phyloP scores from a whole-genome alignment of 2,113 vertebrate genomes.

The Lichenostomus cassidix region DNA sequence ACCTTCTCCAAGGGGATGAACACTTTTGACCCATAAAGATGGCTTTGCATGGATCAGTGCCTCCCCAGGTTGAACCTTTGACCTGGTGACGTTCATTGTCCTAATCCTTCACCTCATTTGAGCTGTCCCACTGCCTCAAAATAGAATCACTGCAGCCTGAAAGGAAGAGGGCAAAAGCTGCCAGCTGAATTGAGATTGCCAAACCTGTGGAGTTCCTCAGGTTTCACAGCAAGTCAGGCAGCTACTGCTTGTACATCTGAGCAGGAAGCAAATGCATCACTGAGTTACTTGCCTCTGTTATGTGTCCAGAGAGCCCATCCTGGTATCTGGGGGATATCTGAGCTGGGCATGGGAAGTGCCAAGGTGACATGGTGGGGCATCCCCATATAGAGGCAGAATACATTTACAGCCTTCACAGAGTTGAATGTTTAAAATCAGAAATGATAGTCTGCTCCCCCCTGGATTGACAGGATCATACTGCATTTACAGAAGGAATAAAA shows the following conservation, averaged over 20 bases:
- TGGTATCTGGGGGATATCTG: not conserved
- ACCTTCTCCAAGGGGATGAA: not conserved
- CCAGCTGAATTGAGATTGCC: not conserved
- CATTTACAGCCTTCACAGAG: not conserved
- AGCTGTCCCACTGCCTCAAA: not conserved
- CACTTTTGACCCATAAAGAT: not conserved
- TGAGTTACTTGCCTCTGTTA: not conserved
- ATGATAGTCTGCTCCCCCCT: not conserved
- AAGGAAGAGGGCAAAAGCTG: not conserved
- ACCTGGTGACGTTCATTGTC: not conserved
- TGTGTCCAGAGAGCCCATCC: not conserved
- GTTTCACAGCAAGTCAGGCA: not conserved
- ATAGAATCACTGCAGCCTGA: not conserved
- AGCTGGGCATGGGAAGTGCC: not conserved
- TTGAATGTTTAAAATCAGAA: not conserved
- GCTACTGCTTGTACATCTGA: not conserved
- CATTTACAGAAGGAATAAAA: slow-evolving; percentile 25
- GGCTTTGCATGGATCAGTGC: not conserved
- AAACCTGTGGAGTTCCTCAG: not conserved
- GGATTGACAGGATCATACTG: not conserved
- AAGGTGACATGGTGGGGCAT: not conserved
- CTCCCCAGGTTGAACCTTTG: not conserved
- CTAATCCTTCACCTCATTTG: not conserved
- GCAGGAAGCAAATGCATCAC: not conserved
- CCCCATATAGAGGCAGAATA: not conserved